Base-by-base conservation (phyloP, 2,797 vertebrate species). In the Psittacula derbiana region DNA sequence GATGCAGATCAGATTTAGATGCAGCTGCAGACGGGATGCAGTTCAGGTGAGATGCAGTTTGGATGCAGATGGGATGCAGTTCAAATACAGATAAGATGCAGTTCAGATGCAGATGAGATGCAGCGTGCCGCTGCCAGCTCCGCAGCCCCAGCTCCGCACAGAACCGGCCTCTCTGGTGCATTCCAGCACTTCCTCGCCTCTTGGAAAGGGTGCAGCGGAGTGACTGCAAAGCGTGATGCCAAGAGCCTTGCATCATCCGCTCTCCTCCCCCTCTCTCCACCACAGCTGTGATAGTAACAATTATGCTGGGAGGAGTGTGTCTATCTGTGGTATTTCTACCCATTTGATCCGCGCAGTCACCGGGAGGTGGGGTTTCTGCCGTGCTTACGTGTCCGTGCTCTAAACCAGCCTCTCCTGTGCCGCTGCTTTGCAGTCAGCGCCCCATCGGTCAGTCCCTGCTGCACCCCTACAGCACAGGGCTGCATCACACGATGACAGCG, bases 171-270 rank as follows among this genome's bases (percentile, higher is more conserved):
- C 55, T 40, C 27, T 28, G 8, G 49, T 38, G 61, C 33, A 40
- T 78, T 17, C 78, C 61, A 15, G 58, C 21, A 10, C 84, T 61
- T 33, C 78, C 53, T 64, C 44, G 8, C 44, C 75, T 49, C 86
- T 52, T 47, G 11, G 12, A 28, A 40, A 38, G 71, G 72, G 60
- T 14, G 62, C 88, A 52, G 30, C 11, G 73, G 3, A 41, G 87
- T 16, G 33, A 13, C 9, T 3, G 8, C 89, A 11, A 18, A 41
- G 55, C 33, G 1, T 0, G 31, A 7, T 75, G 85, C 95, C 93
- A 62, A 89, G 72, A 31, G 20, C 65, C 86, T 95, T 94, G 94
- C 96, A 94, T 96, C 97, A 96, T 87, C 92, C 43, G 1, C 76
- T 61, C 88, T 64, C 80, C 87, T 47, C 82, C 92, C 55, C 57